phyloP scores from a whole-genome alignment of 1,140 invertebrate genomes.

The Melipona quadrifasciata region DNA sequence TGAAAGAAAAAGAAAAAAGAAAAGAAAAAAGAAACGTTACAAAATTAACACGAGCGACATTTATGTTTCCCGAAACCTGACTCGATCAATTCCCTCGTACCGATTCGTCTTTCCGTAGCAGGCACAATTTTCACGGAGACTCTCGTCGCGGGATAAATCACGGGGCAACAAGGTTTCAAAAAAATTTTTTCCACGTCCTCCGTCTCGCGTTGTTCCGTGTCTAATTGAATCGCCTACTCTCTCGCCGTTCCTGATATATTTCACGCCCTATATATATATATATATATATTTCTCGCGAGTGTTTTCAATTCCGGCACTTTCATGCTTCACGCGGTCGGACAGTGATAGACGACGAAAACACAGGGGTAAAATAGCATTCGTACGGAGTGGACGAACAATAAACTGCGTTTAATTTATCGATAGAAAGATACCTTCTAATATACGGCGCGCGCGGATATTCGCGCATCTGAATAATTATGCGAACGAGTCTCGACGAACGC shows the following conservation, averaged over 20 bases:
- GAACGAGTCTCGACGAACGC: neutral
- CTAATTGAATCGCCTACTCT: slow-evolving; percentile 24
- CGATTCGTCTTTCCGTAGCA: neutral
- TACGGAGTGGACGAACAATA: neutral
- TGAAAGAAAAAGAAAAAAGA: neutral
- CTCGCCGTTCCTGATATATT: neutral
- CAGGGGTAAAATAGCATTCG: neutral
- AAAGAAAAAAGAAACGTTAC: too few relatives aligned
- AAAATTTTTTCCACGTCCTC: neutral
- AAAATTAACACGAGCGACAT: neutral
- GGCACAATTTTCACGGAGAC: neutral
- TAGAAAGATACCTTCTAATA: slow-evolving; percentile 6
- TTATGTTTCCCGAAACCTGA: neutral
- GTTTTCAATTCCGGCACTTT: slow-evolving; percentile 31
- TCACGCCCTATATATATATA: neutral
- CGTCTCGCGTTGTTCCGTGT: neutral
- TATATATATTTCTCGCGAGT: neutral
- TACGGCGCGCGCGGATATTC: neutral
- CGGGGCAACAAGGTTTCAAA: neutral
- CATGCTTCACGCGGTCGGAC: slow-evolving; percentile 8
- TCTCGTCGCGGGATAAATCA: neutral
- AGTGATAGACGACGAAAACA: slow-evolving; percentile 16
- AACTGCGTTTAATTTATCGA: slow-evolving; percentile 20
- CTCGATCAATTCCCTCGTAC: neutral
- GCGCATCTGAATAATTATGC: neutral